Base-by-base conservation (phyloP, 2,797 vertebrate genomes). In the Spinus olivaceus region DNA sequence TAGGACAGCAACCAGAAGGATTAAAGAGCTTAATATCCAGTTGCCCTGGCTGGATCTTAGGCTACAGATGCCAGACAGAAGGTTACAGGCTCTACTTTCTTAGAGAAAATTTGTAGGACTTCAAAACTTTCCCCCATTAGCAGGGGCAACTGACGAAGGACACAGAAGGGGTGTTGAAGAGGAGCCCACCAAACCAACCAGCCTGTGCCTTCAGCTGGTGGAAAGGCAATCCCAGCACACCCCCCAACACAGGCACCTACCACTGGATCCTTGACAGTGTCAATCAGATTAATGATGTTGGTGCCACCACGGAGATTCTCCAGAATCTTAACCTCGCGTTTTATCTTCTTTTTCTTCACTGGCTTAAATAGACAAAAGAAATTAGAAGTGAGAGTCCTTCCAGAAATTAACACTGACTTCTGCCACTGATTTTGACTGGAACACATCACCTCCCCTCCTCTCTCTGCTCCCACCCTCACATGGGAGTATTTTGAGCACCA, bases 271-370 rank as follows among this genome's bases (percentile, higher is more conserved):
- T 99, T 99, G 96, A 99, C 99, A 32, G 99, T 99, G 97, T 99
- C 99, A 53, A 99, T 98, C 97, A 99, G 98, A 37, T 99, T 99
- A 97, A 99, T 99, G 97, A 99, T 99, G 98, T 99, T 99, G 98
- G 99, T 99, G 97, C 99, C 99, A 77, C 99, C 99, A 37, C 99
- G 98, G 64, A 99, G 97, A 94, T 99, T 99, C 97, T 99, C 99
- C 97, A 99, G 98, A 97, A 99, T 99, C 97, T 99, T 99, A 96
- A 99, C 99, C 97, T 99, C 99, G 8, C 99, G 98, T 97, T 99
- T 99, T 98, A 99, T 99, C 98, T 99, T 99, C 98, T 99, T 99
- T 98, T 99, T 99, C 97, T 99, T 99, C 97, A 99, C 99, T 90
- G 99, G 99, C 99, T 99, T 97, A 95, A 97, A 96, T 98, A 98